Percentiles rank a stretch among this genome's conserved stretches.
Evolutionary conservation across 2,888 invertebrate species (phyloP).

Genomic region (Dynastes maya): DNA sequence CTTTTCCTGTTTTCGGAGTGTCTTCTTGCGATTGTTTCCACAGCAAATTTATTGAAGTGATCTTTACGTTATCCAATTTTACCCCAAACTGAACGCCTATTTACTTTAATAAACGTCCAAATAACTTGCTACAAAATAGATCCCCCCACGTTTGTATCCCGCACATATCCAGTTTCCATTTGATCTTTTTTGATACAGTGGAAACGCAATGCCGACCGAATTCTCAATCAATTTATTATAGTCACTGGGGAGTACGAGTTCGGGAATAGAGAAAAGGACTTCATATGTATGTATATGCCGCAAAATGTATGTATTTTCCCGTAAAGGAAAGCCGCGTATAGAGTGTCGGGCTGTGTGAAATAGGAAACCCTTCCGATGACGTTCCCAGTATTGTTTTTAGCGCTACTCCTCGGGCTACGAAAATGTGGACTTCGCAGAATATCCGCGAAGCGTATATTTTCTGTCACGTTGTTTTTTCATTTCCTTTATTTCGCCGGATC

Average conservation of each 20-base stretch:
- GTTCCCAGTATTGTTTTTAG: not conserved
- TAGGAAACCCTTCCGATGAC: conserved; percentile 15
- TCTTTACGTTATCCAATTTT: too few species aligned
- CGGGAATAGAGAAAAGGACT: not conserved
- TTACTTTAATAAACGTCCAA: too few species aligned
- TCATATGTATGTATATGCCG: not conserved
- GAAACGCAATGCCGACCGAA: not conserved
- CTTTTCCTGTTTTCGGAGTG: too few species aligned
- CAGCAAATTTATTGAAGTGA: too few species aligned
- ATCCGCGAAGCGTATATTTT: conserved; percentile 30
- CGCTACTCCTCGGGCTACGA: not conserved
- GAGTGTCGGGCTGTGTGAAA: conserved; percentile 3
- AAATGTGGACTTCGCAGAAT: conserved; percentile 27
- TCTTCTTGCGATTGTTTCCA: too few species aligned
- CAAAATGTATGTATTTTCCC: conserved; percentile 6
- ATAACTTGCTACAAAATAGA: too few species aligned
- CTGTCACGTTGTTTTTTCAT: conserved; percentile 42
- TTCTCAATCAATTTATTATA: conserved; percentile 16
- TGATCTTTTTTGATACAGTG: not conserved
- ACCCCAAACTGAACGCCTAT: not conserved
- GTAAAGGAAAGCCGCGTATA: not conserved
- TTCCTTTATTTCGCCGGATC: conserved; percentile 36
- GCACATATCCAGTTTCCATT: not conserved
- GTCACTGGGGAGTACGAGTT: not conserved
- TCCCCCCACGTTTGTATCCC: not conserved